phyloP scores from a whole-genome alignment of 2,113 vertebrate species.

The Vimba vimba region DNA sequence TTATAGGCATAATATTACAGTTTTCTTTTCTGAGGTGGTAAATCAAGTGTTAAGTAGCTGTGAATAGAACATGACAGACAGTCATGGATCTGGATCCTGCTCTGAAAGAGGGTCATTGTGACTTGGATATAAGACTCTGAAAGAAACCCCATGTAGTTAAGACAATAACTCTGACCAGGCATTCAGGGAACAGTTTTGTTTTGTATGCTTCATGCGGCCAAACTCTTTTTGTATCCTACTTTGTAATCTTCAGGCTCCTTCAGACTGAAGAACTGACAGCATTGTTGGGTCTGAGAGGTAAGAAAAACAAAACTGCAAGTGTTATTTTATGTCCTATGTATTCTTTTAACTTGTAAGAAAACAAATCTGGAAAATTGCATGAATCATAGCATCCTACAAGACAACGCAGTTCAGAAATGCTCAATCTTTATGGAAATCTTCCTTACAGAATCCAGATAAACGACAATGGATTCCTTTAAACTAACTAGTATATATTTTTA shows the following conservation, averaged over 20 bases:
- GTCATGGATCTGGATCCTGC: neutral
- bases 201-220: neutral
- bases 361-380: neutral
- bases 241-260: constrained; percentile 15
- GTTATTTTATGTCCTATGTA: neutral
- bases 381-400: neutral
- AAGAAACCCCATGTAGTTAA: constrained; percentile 20
- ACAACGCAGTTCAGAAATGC: neutral
- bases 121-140: neutral
- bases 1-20: too few species aligned
- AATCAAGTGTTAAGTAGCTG: neutral
- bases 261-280: neutral
- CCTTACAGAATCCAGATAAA: neutral
- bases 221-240: constrained; percentile 15
- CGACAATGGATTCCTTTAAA: neutral
- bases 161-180: neutral
- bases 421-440: neutral
- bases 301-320: neutral
- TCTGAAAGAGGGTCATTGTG: constrained; percentile 16
- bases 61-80: neutral
- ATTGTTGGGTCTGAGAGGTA: neutral
- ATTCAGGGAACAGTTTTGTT: constrained; percentile 7
- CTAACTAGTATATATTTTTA: neutral
- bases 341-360: neutral
- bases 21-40: neutral